Base-by-base conservation (phyloP, 2,888 invertebrate species). In the Melinopterus prodromus region DNA sequence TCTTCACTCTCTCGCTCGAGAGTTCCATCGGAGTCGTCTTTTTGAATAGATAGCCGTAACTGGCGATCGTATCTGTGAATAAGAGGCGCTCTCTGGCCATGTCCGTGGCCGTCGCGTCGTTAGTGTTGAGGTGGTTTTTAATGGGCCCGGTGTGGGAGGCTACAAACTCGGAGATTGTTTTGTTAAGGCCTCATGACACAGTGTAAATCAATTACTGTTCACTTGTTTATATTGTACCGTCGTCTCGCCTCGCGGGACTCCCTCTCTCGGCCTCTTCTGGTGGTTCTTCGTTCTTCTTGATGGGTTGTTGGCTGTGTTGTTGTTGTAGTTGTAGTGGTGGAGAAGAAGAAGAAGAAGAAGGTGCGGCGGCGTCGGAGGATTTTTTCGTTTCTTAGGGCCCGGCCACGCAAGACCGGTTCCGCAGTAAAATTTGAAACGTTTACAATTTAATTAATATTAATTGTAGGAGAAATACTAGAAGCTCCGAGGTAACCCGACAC, bases 151-250 rank as follows among this genome's bases (percentile, higher is more conserved):
- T 83, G 82, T 83, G 82, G 82, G 82, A 83, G 82, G 80, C 78
- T 83, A 83, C 82, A 83, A 80, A 82, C 81, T 81, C 80, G 81
- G 77, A 81, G 82, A 82, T 82, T 82, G 82, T 82, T 82, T 82
- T 82, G 82, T 83, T 83, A 83, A 81, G 82, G 81, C 78, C 81
- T 78, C 79, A 81, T 82, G 82, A 83, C 81, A 81, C 79, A 80
- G 81, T 83, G 82, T 83, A 82, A 83, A 83, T 83, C 82, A 83
- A 83, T 83, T 83, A 83, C 81, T 76, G 81, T 81, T 81, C 81
- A 81, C 81, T 81, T 81, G 81, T 81, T 81, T 81, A 81, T 81
- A 81, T 81, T 81, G 79, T 79, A 81, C 77, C 81, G 81, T 81
- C 79, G 77, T 37, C n/a, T n/a, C 12, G 26, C 35, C 71, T 71